Evolutionary conservation across 2,113 vertebrate genomes (phyloP), one percentile per base, ranked within the genome.

Genomic region (Ondatra zibethicus): DNA sequence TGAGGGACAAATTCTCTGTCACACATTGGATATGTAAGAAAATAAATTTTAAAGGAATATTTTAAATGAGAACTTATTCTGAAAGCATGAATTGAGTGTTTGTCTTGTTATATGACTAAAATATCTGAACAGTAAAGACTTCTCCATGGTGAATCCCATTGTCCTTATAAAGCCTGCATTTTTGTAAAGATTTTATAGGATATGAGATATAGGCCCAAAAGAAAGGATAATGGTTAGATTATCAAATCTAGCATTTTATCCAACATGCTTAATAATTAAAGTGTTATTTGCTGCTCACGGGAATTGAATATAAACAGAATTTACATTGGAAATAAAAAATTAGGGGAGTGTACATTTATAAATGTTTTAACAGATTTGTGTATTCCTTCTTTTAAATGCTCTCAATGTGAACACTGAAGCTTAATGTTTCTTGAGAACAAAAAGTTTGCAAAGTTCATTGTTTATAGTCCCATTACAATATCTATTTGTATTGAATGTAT

Each of bases 361-460:
- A 78, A 93, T 84, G 27, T 72, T 95, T 76, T 88, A 96, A 42
- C 42, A 95, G 31, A 31, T 81, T 87, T 42, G 39, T 68, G 7
- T 76, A 27, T 52, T 8, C 9, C 23, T 75, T 29, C 4, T 85
- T 88, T 61, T 45, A 61, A 14, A 66, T 91, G 23, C 25, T 92
- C 5, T 65, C 39, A 52, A 33, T 75, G 33, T 55, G 10, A 77
- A 77, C 63, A 88, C 8, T 85, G 78, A 93, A 81, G 33, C 45
- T 96, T n/a, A 76, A 70, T 19, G 23, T 93, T 63, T 86, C n/a
- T 94, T 94, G 39, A 92, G 42, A 39, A 63, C 11, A 29, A 91
- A 88, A 80, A 0, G 23, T 19, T 95, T 89, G 70, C 1, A 3
- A 55, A 81, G 19, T 93, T 80, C 47, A 91, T 80, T 85, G 23